Evolutionary conservation across 2,113 vertebrate species (phyloP).

Genomic region (Eubucco bourcierii): DNA sequence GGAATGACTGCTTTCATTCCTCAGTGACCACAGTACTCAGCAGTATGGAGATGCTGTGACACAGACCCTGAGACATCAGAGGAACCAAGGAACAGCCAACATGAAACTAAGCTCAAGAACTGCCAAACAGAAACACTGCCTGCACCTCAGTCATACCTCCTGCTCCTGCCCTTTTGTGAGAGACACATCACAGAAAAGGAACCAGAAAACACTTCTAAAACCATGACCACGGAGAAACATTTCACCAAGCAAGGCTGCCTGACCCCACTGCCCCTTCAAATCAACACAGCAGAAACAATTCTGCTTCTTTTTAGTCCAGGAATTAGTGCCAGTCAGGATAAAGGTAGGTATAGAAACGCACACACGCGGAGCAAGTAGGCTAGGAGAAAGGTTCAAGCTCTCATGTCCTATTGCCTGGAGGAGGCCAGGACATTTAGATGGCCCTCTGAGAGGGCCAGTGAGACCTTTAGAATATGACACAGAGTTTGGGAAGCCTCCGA

Average conservation of each 20-base stretch:
- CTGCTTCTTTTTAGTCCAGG: neutral
- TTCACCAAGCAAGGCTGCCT: neutral
- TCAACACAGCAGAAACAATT: neutral
- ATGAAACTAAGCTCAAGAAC: neutral
- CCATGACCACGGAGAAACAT: neutral
- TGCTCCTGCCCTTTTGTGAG: neutral
- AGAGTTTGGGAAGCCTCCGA: slow-evolving; percentile 37
- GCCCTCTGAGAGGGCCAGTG: slow-evolving; percentile 57
- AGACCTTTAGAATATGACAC: slow-evolving; percentile 79
- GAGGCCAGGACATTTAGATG: slow-evolving; percentile 78
- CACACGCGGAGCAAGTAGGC: neutral
- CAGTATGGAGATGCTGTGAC: neutral
- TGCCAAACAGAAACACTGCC: neutral
- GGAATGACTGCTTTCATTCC: neutral
- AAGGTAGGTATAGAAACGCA: neutral
- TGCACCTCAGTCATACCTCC: neutral
- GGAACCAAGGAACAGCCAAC: neutral
- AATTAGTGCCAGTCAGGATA: neutral
- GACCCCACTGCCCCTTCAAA: neutral
- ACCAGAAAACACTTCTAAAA: neutral
- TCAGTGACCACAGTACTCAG: neutral
- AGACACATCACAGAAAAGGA: neutral
- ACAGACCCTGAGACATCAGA: neutral
- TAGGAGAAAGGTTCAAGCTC: slow-evolving; percentile 44
- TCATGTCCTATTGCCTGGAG: slow-evolving; percentile 70